Evolutionary conservation across 2,113 vertebrate genomes (phyloP).

Genomic region (Bubo scandiacus): DNA sequence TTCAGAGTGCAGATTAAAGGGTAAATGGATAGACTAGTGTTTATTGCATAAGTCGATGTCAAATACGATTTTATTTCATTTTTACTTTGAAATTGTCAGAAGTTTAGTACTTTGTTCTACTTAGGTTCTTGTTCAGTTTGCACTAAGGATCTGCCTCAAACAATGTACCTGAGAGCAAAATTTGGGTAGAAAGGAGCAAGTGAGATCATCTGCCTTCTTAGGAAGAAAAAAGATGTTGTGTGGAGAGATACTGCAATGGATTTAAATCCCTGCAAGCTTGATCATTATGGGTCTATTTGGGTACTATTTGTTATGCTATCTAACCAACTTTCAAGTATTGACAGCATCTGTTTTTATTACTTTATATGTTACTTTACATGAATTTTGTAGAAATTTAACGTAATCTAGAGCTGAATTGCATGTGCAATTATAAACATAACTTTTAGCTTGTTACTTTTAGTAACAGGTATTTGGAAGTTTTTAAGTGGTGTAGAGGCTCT

Average conservation of each 20-base stretch:
- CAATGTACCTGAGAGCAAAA: not conserved
- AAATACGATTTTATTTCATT: not conserved
- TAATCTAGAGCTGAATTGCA: not conserved
- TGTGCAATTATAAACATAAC: not conserved
- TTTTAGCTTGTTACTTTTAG: not conserved
- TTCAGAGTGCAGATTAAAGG: not conserved
- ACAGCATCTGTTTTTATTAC: not conserved
- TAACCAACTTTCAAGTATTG: not conserved
- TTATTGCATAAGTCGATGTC: not conserved
- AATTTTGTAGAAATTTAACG: not conserved
- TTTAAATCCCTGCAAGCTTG: not conserved
- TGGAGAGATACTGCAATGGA: not conserved
- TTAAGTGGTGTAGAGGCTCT: not conserved
- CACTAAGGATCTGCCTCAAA: not conserved
- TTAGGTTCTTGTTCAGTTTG: not conserved
- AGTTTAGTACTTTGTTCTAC: not conserved
- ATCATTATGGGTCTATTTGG: not conserved
- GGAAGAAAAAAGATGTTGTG: not conserved
- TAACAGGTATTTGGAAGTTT: not conserved
- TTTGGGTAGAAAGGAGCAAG: not conserved
- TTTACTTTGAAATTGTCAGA: not conserved
- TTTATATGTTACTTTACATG: not conserved
- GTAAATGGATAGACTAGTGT: not conserved
- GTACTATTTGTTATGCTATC: not conserved
- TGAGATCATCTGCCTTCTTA: not conserved